These are phyloP conservation scores for Arnoldichthys spilopterus DNA, from an alignment of 2,797 vertebrate genomes.

Conservation along the genomic window DNA sequence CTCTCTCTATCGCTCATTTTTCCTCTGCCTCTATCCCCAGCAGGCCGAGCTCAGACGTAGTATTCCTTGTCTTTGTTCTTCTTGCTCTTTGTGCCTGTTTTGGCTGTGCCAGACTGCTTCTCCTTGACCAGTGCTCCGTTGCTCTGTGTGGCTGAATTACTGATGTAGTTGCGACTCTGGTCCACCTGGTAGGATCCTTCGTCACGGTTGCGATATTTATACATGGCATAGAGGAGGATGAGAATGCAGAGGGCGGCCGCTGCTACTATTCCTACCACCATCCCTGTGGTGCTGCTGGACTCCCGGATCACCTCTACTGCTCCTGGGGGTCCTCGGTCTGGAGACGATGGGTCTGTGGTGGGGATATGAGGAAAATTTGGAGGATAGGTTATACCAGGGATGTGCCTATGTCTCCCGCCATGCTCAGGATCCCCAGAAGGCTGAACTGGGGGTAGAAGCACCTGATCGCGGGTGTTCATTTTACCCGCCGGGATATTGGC, in stretches of 20 bases:
- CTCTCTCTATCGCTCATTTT: slow-evolving; percentile 25
- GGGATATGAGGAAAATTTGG: slow-evolving; percentile 90
- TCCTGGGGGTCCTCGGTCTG: slow-evolving; percentile 85
- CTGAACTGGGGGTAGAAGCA: slow-evolving; percentile 78
- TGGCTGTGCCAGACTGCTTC: slow-evolving; percentile 84
- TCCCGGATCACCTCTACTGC: slow-evolving; percentile 92
- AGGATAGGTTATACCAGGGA: slow-evolving; percentile 83
- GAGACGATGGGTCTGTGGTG: slow-evolving; percentile 89
- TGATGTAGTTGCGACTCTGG: slow-evolving; percentile 93
- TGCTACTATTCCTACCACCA: slow-evolving; percentile 95
- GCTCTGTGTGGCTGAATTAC: slow-evolving; percentile 90
- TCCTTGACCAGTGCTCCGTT: slow-evolving; percentile 91
- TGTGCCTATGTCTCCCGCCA: slow-evolving; percentile 73
- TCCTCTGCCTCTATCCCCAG: slow-evolving; percentile 16
- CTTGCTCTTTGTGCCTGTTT: slow-evolving; percentile 90
- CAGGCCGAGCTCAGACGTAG: slow-evolving; percentile 84
- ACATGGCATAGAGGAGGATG: slow-evolving; percentile 95
- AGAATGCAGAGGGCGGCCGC: slow-evolving; percentile 94
- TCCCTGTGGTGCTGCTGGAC: slow-evolving; percentile 93
- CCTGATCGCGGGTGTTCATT: slow-evolving; percentile 92
- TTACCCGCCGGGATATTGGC: slow-evolving; percentile 88
- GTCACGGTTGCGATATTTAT: slow-evolving; percentile 94
- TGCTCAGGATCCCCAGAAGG: slow-evolving; percentile 81
- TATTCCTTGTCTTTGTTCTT: slow-evolving; percentile 98
- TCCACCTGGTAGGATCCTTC: slow-evolving; percentile 95